These are phyloP conservation scores for Miniopterus natalensis DNA, from an alignment of 2,113 vertebrate genomes.

Conservation along the genomic window DNA sequence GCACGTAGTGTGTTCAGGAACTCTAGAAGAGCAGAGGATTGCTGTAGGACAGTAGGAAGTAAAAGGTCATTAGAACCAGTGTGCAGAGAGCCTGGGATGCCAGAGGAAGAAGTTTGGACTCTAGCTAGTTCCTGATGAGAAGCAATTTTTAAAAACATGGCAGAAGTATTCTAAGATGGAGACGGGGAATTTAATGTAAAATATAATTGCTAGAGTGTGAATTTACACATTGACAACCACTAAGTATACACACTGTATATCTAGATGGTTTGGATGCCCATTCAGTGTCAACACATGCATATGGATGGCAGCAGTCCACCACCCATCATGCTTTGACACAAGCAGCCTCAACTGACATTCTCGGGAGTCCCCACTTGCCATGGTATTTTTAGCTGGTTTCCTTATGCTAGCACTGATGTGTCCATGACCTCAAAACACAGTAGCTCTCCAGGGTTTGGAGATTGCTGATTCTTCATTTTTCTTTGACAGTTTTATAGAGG, in stretches of 20 bases:
- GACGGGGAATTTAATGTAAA: not conserved
- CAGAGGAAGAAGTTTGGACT: not conserved
- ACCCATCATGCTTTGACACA: not conserved
- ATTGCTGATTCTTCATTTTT: not conserved
- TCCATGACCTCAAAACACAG: not conserved
- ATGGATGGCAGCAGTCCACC: not conserved
- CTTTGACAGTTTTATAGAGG: not conserved
- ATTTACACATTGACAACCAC: not conserved
- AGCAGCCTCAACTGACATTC: not conserved
- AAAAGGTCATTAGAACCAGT: not conserved
- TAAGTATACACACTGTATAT: not conserved
- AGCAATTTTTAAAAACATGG: not conserved
- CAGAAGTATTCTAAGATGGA: not conserved
- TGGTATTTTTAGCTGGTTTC: not conserved
- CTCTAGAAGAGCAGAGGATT: not conserved
- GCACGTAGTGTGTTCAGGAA: not conserved
- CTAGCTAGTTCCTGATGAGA: not conserved
- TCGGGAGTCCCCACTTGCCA: not conserved
- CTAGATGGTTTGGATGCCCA: not conserved
- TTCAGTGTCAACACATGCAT: rapidly evolving
- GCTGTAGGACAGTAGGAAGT: not conserved
- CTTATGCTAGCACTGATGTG: not conserved
- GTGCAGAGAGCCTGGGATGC: not conserved
- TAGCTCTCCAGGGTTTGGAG: not conserved
- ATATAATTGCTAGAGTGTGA: not conserved